Evolutionary conservation across 2,888 invertebrate species (phyloP), one percentile per base, ranked within the genome.

Genomic region (Amblyteles armatorius): DNA sequence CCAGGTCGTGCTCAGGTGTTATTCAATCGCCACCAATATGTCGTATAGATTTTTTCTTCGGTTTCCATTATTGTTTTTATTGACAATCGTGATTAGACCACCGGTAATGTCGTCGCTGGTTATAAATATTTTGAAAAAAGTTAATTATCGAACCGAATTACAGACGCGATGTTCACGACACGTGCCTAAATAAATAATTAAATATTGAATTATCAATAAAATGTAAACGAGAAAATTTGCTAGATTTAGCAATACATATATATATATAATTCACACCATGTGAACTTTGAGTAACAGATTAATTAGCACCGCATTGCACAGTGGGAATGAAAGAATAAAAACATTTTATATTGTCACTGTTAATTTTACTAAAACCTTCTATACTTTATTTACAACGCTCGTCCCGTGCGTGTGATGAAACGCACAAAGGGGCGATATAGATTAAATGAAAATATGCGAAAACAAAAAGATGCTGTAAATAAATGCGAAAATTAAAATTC

Each of bases 281-380:
- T 52, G n/a, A 79, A 33, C 29, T 68, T 67, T 71, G 26, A 76
- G 50, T 63, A 76, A 73, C 60, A 63, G 19, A 82, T 77, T 76
- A 68, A 71, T 36, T 72, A 83, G 74, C 84, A 83, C 72, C 82
- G 67, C 86, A 82, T 57, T 85, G 71, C 80, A 86, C 84, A 81
- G 82, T 88, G 87, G 86, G 85, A 85, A 87, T 85, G 73, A 83
- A 82, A 81, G 73, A 89, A 88, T 87, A 89, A 89, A 90, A 89
- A 88, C 82, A 82, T 87, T 89, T 90, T 87, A 87, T 89, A 90
- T 89, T 88, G 85, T 87, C 81, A 76, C 36, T 55, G 55, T 40
- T 71, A 48, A 57, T 79, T 77, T 79, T 85, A 82, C 79, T 79
- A 44, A 60, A 79, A 44, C 78, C 74, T 55, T 71, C 52, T 44